Evolutionary conservation across 1,140 invertebrate genomes (phyloP), one percentile per base, ranked within the genome.

Genomic region (Pectinophora gossypiella): DNA sequence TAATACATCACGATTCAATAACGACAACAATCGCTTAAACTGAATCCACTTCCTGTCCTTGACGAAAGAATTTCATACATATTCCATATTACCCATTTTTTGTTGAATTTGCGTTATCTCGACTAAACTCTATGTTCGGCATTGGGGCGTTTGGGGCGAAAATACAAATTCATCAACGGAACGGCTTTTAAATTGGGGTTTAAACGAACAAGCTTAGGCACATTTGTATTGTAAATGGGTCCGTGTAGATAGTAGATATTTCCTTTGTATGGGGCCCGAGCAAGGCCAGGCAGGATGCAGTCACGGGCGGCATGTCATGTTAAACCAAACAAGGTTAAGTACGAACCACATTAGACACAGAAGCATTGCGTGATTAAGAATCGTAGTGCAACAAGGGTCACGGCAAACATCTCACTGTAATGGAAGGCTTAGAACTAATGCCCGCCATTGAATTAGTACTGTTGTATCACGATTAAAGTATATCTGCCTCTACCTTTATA

Each of bases 281-380:
- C 62, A 71, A 78, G 75, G 75, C 55, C 68, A 7, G 36, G n/a
- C 36, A 68, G 58, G 65, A 69, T 77, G 71, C 68, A 68, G 64
- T 68, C 74, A 70, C 64, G 66, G 61, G 54, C 58, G 57, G 45
- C 56, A 68, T 68, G 63, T 56, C 60, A 59, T 55, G 54, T 63
- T 56, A 59, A 58, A 36, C 67, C 70, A 67, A 72, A 80, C 66
- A 75, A 73, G 72, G 72, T 51, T 70, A 75, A 66, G 65, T 59
- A 56, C 42, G 59, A 45, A 51, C 54, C 49, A 44, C 50, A 58
- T 43, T 43, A 48, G 44, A 51, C 42, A 49, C 59, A 61, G 57
- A 64, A 56, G 58, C 46, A 66, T 44, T 67, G 50, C 60, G 51
- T 52, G 54, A 51, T 47, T 59, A 63, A 71, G 55, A 59, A 64